These are phyloP conservation scores for Stegana nigrithorax DNA, from an alignment of 2,888 invertebrate species.

Conservation along the genomic window DNA sequence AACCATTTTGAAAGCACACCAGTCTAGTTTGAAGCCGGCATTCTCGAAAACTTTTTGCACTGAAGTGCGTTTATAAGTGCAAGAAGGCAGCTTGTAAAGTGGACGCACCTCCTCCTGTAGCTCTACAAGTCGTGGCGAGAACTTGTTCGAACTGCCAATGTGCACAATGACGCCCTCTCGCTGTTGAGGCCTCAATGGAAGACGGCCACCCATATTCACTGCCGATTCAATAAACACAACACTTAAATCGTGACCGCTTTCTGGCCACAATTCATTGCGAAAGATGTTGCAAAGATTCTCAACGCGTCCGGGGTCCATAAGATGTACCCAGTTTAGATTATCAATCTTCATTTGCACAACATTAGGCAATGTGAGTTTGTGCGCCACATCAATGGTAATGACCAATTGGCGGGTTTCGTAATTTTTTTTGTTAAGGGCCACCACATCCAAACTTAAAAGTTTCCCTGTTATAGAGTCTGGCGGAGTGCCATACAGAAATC, in stretches of 20 bases:
- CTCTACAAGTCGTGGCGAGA: conserved; percentile 72
- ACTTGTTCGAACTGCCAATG: conserved; percentile 80
- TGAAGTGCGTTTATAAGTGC: conserved; percentile 88
- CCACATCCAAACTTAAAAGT: conserved; percentile 75
- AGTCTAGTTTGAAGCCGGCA: conserved; percentile 83
- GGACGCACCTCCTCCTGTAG: conserved; percentile 83
- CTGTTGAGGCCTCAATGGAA: conserved; percentile 84
- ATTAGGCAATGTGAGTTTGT: conserved; percentile 78
- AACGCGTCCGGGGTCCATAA: conserved; percentile 81
- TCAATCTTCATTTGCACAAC: conserved; percentile 90
- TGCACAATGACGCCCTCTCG: conserved; percentile 88
- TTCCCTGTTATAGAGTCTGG: conserved; percentile 73
- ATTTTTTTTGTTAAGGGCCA: conserved; percentile 81
- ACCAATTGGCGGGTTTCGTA: conserved; percentile 79
- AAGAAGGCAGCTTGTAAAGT: conserved; percentile 80
- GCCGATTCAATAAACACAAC: conserved; percentile 88
- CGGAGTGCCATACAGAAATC: conserved; percentile 87
- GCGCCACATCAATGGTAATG: conserved; percentile 75
- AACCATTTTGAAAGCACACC: conserved; percentile 90
- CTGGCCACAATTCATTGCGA: conserved; percentile 81
- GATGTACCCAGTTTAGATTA: conserved; percentile 88
- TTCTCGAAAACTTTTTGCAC: conserved; percentile 86
- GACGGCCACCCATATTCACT: conserved; percentile 83
- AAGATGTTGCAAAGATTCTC: conserved; percentile 82
- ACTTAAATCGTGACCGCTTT: conserved; percentile 80